phyloP scores from a whole-genome alignment of 2,888 invertebrate genomes.

The Glyphotaelius pellucidus region DNA sequence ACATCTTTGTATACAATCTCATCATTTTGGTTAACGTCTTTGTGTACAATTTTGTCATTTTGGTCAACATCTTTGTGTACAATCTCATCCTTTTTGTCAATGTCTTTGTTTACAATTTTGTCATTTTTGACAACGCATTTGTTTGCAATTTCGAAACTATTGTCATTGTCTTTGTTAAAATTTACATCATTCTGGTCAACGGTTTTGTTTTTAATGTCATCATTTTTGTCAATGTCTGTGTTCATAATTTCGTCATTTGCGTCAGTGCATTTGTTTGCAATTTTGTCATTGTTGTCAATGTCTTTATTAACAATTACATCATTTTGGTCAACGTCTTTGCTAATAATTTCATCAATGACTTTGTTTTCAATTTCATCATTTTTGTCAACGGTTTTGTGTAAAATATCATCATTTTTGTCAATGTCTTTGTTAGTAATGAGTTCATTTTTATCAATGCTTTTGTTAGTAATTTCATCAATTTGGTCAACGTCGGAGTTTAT shows the following conservation, averaged over 20 bases:
- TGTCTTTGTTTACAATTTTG: not conserved
- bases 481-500: too few species aligned
- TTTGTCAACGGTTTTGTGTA: not conserved
- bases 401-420: not conserved
- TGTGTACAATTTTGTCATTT: not conserved
- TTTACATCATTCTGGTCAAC: not conserved
- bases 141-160: not conserved
- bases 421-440: too few species aligned
- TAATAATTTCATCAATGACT: not conserved
- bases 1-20: too few species aligned
- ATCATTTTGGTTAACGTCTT: not conserved
- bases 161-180: not conserved
- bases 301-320: too few species aligned
- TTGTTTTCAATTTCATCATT: not conserved
- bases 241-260: too few species aligned
- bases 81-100: not conserved
- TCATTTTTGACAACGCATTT: not conserved
- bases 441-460: too few species aligned
- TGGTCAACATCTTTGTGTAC: not conserved
- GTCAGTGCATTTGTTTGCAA: too few species aligned
- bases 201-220: not conserved
- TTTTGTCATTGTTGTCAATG: too few species aligned
- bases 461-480: too few species aligned
- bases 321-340: too few species aligned
- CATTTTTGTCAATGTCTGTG: too few species aligned